Evolutionary conservation across 2,888 invertebrate species (phyloP), one percentile per base, ranked within the genome.

Genomic region (Leptopilina myrica): DNA sequence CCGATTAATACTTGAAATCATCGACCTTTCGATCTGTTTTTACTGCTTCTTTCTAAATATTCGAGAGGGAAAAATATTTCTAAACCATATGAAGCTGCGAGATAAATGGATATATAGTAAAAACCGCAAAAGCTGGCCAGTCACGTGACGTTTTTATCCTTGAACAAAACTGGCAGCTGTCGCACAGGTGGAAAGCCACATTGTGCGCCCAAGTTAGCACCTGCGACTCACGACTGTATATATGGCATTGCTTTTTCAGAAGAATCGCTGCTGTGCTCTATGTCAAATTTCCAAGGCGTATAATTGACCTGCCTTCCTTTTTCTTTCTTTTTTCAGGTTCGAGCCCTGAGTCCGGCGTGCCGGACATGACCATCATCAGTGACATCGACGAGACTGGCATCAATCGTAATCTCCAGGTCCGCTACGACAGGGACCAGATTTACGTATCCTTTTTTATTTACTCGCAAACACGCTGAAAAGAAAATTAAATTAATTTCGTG

Each of bases 291-390:
- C 64, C 64, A 43, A 12, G n/a, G 20, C 62, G 26, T 67, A 67
- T 64, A 67, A 67, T 78, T 46, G 46, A 76, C 26, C 73, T 11
- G 49, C n/a, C 40, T 56, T 77, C 8, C 9, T 73, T 77, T 43
- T 20, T 66, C 78, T 79, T 83, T 80, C 77, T 82, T 78, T 82
- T 93, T 92, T 65, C 91, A 93, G 93, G 92, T 86, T 92, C 91
- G 77, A 92, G 93, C 89, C 93, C 93, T 80, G 95, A 95, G 90
- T 94, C 95, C 92, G 97, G 97, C 85, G 96, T 97, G 89, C 95
- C 96, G 89, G 98, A 98, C 93, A 97, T 98, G 97, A 97, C 97
- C 81, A 93, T 96, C 91, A 96, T 98, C 93, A 96, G 97, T 86
- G 95, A 97, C 93, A 96, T 98, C 92, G 96, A 97, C 87, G 97